Conservation (phyloP, 2,797 vertebrate genomes). For the Spatula clypeata region DNA sequence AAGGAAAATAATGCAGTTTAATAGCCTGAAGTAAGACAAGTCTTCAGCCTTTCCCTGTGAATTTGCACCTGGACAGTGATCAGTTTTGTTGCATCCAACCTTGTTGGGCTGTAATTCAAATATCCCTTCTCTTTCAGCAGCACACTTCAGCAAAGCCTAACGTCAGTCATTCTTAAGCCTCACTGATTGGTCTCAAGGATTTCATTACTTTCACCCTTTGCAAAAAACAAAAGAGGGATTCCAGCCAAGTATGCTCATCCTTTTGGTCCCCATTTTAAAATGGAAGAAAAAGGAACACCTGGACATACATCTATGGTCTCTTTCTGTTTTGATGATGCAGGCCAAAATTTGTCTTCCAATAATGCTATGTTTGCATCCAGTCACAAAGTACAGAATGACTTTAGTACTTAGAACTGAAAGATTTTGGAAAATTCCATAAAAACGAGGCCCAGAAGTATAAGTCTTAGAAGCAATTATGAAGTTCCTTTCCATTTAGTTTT, state of each 20-base stretch:
- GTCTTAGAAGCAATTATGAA: constrained; percentile 38
- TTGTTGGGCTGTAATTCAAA: background rate
- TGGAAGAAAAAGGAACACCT: background rate
- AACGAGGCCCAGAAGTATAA: constrained; percentile 37
- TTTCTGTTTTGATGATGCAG: background rate
- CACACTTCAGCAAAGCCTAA: background rate
- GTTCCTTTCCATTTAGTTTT: constrained; percentile 61
- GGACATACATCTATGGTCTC: background rate
- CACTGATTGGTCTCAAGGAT: background rate
- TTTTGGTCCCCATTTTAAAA: background rate
- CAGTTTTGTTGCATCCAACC: background rate
- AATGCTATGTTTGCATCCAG: background rate
- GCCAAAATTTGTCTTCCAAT: background rate
- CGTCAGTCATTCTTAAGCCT: background rate
- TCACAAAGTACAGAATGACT: background rate
- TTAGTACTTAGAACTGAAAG: background rate
- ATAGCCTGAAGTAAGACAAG: background rate
- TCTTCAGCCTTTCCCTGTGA: background rate
- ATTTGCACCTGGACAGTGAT: background rate
- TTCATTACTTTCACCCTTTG: background rate
- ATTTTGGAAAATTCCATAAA: constrained; percentile 53
- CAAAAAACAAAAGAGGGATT: background rate
- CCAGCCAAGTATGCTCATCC: background rate
- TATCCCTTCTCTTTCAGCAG: background rate
- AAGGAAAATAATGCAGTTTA: background rate